Evolutionary conservation across 2,797 vertebrate genomes (phyloP), one percentile per base, ranked within the genome.

Genomic region (Characodon lateralis): DNA sequence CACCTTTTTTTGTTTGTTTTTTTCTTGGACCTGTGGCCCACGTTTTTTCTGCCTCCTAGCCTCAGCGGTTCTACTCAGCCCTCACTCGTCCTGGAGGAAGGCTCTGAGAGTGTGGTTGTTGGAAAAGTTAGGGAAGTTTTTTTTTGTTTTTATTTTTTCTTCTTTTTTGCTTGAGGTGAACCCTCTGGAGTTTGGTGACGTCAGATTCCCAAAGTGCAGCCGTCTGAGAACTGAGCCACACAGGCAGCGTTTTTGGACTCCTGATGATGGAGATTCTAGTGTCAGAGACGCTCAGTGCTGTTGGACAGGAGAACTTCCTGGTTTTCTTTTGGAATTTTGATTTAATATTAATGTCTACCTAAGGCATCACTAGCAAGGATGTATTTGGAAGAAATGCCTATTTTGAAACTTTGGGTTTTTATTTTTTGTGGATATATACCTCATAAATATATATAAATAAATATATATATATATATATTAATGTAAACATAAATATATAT

Each of bases 401-500:
- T 92, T 93, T 94, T 90, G 86, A 90, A 88, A 84, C 87, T 90
- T 84, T 89, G 87, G 83, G 85, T 92, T 89, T 75, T 68, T 86
- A 83, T 85, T 85, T 90, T 94, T 94, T 95, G 94, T 95, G 94
- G 89, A 95, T 89, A 95, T 91, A 94, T 95, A 95, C 95, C 95
- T 96, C 95, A 89, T 94, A 94, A 95, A 95, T 95, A 94, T 94
- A 92, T 89, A 91, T 82, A 92, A 93, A 95, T 94, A 93, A 92
- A 95, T 93, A 93, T 90, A 94, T 91, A 95, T 94, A 93, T 88
- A 92, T 85, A 94, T 93, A 95, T 94, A 94, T 94, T 95, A 92
- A 95, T 91, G 93, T 93, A 93, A 87, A 92, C 85, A 94, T 92
- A 95, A 94, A 94, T 91, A 95, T 96, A 93, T 96, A 95, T 96